Conservation (phyloP, 2,797 vertebrate genomes). For the Myripristis jacobus region DNA sequence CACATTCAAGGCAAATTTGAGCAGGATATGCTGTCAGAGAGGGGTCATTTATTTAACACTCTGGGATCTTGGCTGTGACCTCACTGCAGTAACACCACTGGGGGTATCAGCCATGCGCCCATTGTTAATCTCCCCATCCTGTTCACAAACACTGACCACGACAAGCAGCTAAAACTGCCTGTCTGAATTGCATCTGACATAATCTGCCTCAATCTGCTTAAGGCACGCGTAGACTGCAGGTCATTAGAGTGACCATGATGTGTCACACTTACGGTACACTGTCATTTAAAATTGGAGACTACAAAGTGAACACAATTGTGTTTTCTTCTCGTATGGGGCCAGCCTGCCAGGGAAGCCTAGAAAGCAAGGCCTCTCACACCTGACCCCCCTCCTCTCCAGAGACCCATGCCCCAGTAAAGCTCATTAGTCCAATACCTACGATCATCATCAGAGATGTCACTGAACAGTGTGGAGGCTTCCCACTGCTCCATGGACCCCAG, state of each 20-base stretch:
- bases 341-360: conserved; percentile 66
- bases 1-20: conserved; percentile 77
- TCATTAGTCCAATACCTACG: conserved; percentile 86
- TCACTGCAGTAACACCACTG: conserved; percentile 72
- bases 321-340: conserved; percentile 75
- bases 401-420: conserved; percentile 83
- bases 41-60: conserved; percentile 81
- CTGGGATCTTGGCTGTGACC: conserved; percentile 79
- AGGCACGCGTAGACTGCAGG: conserved; percentile 79
- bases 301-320: conserved; percentile 78
- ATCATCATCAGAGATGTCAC: conserved; percentile 85
- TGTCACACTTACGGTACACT: conserved; percentile 77
- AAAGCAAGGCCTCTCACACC: conserved; percentile 75
- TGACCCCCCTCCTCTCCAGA: conserved; percentile 71
- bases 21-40: conserved; percentile 63
- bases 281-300: conserved; percentile 76
- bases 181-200: conserved; percentile 84
- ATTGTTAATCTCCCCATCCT: conserved; percentile 78
- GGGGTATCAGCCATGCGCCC: conserved; percentile 78
- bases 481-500: conserved; percentile 73
- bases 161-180: conserved; percentile 75
- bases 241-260: conserved; percentile 80
- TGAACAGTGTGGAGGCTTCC: conserved; percentile 74
- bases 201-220: conserved; percentile 85
- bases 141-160: conserved; percentile 80